These are phyloP conservation scores for Phalacrocorax brasilianus DNA, from an alignment of 2,113 vertebrate species.

Conservation along the genomic window DNA sequence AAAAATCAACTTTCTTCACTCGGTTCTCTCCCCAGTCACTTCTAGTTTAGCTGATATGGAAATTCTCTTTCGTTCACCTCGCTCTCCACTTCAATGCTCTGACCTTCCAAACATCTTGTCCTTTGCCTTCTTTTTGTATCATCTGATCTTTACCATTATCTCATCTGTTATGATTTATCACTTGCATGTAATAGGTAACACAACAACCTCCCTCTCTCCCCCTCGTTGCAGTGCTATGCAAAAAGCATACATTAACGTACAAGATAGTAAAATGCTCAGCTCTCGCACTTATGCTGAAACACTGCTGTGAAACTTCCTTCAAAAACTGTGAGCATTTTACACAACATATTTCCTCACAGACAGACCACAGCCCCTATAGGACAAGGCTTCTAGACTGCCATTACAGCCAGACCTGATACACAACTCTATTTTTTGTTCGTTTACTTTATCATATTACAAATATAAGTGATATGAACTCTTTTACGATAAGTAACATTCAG, in stretches of 20 bases:
- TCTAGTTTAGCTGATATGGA: not conserved
- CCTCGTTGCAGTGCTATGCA: not conserved
- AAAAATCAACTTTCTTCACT: not conserved
- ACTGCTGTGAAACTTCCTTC: not conserved
- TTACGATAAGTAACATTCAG: not conserved
- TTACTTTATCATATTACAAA: not conserved
- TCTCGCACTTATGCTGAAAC: not conserved
- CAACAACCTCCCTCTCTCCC: not conserved
- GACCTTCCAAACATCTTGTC: not conserved
- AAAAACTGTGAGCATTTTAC: not conserved
- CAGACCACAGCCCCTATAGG: not conserved
- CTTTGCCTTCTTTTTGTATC: not conserved
- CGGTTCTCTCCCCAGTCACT: not conserved
- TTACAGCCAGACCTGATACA: not conserved
- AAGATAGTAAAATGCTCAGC: not conserved
- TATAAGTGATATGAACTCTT: rapidly evolving
- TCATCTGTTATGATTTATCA: not conserved
- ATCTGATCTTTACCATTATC: not conserved
- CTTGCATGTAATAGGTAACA: not conserved
- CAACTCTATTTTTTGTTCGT: not conserved
- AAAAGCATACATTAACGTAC: not conserved
- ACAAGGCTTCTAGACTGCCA: not conserved
- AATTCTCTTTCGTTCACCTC: not conserved
- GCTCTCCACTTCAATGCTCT: not conserved
- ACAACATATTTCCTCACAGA: not conserved